These are phyloP conservation scores for Aricia agestis DNA, from an alignment of 1,140 invertebrate species.

Conservation along the genomic window DNA sequence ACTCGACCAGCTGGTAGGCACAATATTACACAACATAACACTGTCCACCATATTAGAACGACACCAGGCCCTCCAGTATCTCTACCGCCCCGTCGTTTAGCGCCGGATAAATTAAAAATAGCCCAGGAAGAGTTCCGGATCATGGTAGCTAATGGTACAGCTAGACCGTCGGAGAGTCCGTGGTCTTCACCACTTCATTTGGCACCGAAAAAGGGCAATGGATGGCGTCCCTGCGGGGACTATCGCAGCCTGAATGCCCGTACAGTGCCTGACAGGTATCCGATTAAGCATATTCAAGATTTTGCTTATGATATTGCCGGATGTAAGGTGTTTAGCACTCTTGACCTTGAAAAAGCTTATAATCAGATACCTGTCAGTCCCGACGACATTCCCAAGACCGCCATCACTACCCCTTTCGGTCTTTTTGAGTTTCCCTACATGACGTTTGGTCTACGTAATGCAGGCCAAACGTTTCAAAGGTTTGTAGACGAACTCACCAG, in stretches of 20 bases:
- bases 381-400: background rate
- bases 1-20: slow-evolving; percentile 1
- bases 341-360: background rate
- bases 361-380: slow-evolving; percentile 7
- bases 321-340: background rate
- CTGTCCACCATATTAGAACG: background rate
- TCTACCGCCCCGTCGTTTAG: background rate
- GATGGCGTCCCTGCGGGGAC: background rate
- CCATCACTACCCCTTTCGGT: background rate
- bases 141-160: background rate
- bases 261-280: slow-evolving; percentile 8
- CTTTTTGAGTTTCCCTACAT: background rate
- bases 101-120: background rate
- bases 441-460: background rate
- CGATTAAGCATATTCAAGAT: background rate
- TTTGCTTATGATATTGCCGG: background rate
- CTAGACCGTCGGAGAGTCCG: background rate
- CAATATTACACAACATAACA: background rate
- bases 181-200: background rate
- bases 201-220: background rate
- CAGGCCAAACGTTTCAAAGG: background rate
- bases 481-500: background rate
- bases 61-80: slow-evolving; percentile 1
- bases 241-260: background rate
- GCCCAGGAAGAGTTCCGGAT: background rate